Percentiles rank a stretch among this genome's conserved stretches.
Evolutionary conservation across 2,888 invertebrate species (phyloP).

Genomic region (Pammene aurita): DNA sequence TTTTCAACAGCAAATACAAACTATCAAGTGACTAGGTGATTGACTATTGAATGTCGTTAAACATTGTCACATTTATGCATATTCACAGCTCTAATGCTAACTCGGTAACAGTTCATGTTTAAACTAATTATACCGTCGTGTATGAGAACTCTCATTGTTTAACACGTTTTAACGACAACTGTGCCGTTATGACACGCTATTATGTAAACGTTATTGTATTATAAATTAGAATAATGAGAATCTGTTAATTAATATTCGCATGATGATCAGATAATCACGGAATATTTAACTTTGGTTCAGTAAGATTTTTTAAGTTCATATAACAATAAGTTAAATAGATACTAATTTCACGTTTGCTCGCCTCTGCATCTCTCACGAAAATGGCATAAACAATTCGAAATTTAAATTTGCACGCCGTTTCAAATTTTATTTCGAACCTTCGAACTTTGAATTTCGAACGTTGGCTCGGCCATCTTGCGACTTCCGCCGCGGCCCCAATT

Average conservation of each 20-base stretch:
- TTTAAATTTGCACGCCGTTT: background rate
- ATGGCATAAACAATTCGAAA: constrained; percentile 5
- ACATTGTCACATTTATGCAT: constrained; percentile 2
- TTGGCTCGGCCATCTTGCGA: constrained; percentile 48
- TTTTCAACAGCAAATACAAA: too few relatives aligned
- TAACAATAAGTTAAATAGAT: background rate
- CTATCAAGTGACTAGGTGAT: too few relatives aligned
- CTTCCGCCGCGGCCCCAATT: constrained; percentile 45
- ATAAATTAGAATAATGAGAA: background rate
- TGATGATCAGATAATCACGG: too few relatives aligned
- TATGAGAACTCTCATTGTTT: constrained; percentile 17
- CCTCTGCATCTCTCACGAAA: background rate
- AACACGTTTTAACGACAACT: background rate
- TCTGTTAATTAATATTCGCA: background rate
- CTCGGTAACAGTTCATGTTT: background rate
- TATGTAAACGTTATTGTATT: constrained; percentile 17
- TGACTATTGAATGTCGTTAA: background rate
- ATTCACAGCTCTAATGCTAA: constrained; percentile 9
- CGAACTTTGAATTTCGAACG: constrained; percentile 43
- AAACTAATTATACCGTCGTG: constrained; percentile 12
- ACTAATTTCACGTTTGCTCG: constrained; percentile 17
- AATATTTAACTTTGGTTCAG: too few relatives aligned
- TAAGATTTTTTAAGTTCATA: too few relatives aligned
- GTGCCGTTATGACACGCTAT: constrained; percentile 4
- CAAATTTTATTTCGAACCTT: constrained; percentile 7